Percentiles rank a stretch among this genome's conserved stretches.
These are phyloP conservation scores for Leptodon cayanensis DNA, from an alignment of 2,797 vertebrate species.

Conservation along the genomic window DNA sequence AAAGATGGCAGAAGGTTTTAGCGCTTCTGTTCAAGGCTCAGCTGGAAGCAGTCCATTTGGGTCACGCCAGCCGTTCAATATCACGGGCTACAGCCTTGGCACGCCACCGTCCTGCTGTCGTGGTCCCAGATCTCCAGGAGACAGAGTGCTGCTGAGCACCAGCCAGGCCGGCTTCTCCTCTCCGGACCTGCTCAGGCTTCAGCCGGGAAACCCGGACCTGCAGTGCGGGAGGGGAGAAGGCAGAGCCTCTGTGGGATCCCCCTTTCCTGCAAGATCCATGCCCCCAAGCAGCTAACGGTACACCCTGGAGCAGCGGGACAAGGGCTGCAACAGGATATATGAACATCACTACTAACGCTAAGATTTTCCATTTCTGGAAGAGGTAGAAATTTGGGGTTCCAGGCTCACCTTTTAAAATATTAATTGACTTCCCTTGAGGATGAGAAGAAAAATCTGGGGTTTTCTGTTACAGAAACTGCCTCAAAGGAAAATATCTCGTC, in stretches of 20 bases:
- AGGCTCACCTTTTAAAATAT: background rate
- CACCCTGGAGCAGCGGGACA: background rate
- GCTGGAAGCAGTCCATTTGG: background rate
- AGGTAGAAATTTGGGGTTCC: background rate
- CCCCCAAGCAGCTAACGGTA: rapidly evolving
- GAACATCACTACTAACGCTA: rapidly evolving
- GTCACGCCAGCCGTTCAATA: background rate
- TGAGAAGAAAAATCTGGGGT: rapidly evolving
- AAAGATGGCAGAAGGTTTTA: background rate
- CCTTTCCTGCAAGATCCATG: background rate
- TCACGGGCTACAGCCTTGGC: background rate
- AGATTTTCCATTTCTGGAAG: background rate
- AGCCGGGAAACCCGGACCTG: background rate
- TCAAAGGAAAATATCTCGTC: background rate
- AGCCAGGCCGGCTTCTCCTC: background rate
- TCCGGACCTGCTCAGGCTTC: rapidly evolving
- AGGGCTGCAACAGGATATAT: background rate
- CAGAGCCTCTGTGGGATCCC: background rate
- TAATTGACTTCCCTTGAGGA: background rate
- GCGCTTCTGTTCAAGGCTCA: background rate
- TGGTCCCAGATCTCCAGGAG: background rate
- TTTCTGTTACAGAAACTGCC: background rate
- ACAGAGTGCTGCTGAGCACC: rapidly evolving
- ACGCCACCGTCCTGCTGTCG: background rate
- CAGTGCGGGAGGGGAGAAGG: background rate